Base-by-base conservation (phyloP, 1,140 invertebrate species). In the Oscheius sp. region DNA sequence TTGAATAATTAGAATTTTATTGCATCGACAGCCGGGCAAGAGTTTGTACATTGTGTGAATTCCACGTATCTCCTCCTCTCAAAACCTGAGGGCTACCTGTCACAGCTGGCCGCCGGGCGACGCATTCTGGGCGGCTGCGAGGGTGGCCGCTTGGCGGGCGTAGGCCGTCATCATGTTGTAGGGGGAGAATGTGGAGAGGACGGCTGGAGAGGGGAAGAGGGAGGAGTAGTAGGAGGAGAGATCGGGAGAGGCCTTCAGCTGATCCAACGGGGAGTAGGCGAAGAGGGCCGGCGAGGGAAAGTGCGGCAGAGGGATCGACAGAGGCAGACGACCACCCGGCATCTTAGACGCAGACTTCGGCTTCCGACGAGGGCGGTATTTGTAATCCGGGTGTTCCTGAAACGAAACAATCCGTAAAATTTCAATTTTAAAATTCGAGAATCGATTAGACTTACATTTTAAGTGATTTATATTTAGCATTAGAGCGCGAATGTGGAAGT, bases 341-440 rank as follows among this genome's bases (percentile, higher is more conserved):
- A 55, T 28, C 64, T 67, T 58, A 4, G 26, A 36, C 10, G 61
- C 45, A 18, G 52, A 42, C 66, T 74, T 74, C 20, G 72, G 68
- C 78, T 87, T 90, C 66, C 89, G 81, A 58, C 89, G 79, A 0
- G 89, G 89, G 61, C 89, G 80, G 87, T 99, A 98, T 86, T 98
- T 98, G 88, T 98, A 99, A 83, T 98, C 95, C 0, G 95, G 95
- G 84, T 98, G 95, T 84, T 98, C 95, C 76, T 74, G 23, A 31
- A 68, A 68, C 13, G 13, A 59, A 28, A 55, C 4, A 23, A 55
- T 55, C n/a, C n/a, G n/a, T n/a, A n/a, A n/a, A n/a, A n/a, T n/a
- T n/a, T n/a, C n/a, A n/a, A n/a, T n/a, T n/a, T n/a, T n/a, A n/a
- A n/a, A n/a, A n/a, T n/a, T n/a, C n/a, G n/a, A n/a, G n/a, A n/a